These are phyloP conservation scores for Andrena marginata DNA, from an alignment of 2,888 invertebrate species.

Conservation along the genomic window DNA sequence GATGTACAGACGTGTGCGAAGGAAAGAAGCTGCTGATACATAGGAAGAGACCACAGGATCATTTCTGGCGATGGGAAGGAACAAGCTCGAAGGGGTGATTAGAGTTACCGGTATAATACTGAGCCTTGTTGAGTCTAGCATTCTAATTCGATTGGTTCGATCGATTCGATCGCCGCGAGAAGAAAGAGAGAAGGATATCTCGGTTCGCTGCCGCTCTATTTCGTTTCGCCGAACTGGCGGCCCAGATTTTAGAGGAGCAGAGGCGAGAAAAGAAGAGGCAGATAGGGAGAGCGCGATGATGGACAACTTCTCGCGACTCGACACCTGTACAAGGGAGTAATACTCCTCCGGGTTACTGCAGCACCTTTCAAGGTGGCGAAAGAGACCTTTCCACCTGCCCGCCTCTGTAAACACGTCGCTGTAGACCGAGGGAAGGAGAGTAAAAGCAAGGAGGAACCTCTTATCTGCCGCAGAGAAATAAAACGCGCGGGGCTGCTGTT, in stretches of 20 bases:
- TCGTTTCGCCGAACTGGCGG: background rate
- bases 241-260: background rate
- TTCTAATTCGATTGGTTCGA: no score
- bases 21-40: no score
- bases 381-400: conserved; percentile 54
- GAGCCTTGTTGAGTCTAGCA: no score
- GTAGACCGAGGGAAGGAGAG: conserved; percentile 8
- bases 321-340: conserved; percentile 49
- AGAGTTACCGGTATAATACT: no score
- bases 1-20: no score
- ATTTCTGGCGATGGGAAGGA: no score
- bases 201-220: background rate
- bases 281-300: conserved; percentile 9
- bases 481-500: conserved; percentile 44
- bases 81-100: no score
- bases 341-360: conserved; percentile 37
- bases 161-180: no score
- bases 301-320: conserved; percentile 36
- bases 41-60: no score
- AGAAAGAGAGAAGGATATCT: no score
- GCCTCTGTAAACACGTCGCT: conserved; percentile 54
- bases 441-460: conserved; percentile 42
- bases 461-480: conserved; percentile 51
- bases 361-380: conserved; percentile 56
- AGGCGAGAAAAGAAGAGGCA: background rate